Percentiles rank a stretch among this genome's conserved stretches.
These are phyloP conservation scores for Aphaenogaster rudis DNA, from an alignment of 1,140 invertebrate species.

Conservation along the genomic window DNA sequence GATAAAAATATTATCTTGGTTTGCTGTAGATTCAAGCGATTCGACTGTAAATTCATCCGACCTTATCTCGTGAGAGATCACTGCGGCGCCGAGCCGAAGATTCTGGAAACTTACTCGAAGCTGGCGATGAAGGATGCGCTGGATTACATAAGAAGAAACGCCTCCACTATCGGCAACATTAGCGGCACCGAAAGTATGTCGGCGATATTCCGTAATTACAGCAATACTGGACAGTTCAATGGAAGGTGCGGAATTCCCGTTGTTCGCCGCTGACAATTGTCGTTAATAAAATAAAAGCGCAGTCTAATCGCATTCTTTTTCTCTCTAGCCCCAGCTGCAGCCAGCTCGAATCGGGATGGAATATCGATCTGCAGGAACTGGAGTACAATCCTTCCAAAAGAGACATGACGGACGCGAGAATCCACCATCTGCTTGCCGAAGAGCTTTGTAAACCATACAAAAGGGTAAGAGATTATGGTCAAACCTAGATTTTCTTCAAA, in stretches of 20 bases:
- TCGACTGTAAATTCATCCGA: slow-evolving; percentile 97
- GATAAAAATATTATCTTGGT: neutral
- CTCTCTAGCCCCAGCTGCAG: slow-evolving; percentile 92
- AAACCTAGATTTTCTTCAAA: slow-evolving; percentile 1
- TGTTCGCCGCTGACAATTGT: slow-evolving; percentile 7
- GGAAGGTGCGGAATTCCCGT: slow-evolving; percentile 89
- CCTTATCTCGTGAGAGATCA: slow-evolving; percentile 95
- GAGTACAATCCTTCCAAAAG: slow-evolving; percentile 97
- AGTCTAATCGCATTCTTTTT: slow-evolving; percentile 44
- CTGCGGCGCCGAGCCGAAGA: slow-evolving; percentile 96
- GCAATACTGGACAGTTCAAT: slow-evolving; percentile 91
- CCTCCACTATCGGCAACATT: slow-evolving; percentile 93
- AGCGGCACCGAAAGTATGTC: slow-evolving; percentile 96
- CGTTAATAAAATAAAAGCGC: slow-evolving; percentile 27
- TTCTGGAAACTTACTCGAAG: slow-evolving; percentile 97
- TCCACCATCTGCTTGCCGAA: slow-evolving; percentile 97
- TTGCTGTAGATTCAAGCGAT: slow-evolving; percentile 93
- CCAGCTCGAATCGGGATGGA: slow-evolving; percentile 94
- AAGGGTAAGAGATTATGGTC: slow-evolving; percentile 89
- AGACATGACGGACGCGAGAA: slow-evolving; percentile 96
- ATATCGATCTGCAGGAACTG: slow-evolving; percentile 96
- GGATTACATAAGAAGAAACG: slow-evolving; percentile 95
- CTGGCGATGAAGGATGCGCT: slow-evolving; percentile 97
- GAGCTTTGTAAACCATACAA: slow-evolving; percentile 96
- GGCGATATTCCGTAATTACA: slow-evolving; percentile 95